Percentiles rank a stretch among this genome's conserved stretches.
Evolutionary conservation across 1,140 invertebrate species (phyloP).

Genomic region (Drosophila sechellia): DNA sequence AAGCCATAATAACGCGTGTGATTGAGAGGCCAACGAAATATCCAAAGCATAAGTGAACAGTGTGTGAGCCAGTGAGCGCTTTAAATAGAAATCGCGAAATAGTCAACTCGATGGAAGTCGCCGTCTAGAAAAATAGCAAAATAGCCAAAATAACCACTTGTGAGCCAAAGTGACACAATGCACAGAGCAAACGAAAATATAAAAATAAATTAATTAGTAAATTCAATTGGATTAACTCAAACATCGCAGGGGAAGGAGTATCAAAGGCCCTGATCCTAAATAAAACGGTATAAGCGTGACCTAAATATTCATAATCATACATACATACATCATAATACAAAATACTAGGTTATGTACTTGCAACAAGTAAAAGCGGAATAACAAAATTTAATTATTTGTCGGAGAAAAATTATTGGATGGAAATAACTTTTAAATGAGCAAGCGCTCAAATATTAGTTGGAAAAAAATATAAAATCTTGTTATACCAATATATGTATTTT

Average conservation of each 20-base stretch:
- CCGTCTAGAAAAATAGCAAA: conserved; percentile 21
- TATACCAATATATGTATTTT: conserved; percentile 3
- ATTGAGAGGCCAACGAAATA: conserved; percentile 15
- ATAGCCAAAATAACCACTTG: conserved; percentile 11
- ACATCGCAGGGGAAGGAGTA: too few relatives aligned
- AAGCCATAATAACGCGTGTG: conserved; percentile 50
- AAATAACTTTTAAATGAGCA: conserved; percentile 53
- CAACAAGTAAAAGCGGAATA: conserved; percentile 46
- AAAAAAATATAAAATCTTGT: conserved; percentile 52
- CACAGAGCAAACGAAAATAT: background rate
- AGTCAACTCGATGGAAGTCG: conserved; percentile 2
- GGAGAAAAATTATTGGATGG: conserved; percentile 6
- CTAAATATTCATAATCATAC: background rate
- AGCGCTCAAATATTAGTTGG: conserved; percentile 34
- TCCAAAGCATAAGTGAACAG: conserved; percentile 3
- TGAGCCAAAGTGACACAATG: conserved; percentile 9
- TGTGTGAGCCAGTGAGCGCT: background rate
- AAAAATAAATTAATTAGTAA: background rate
- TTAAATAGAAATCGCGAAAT: conserved; percentile 12
- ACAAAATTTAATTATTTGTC: conserved; percentile 35
- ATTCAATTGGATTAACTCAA: too few relatives aligned
- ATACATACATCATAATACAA: background rate
- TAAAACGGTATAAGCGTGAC: background rate
- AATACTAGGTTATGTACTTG: background rate
- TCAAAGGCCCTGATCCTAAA: background rate